Conservation (phyloP, 2,888 invertebrate genomes). For the Agrypnus murinus region DNA sequence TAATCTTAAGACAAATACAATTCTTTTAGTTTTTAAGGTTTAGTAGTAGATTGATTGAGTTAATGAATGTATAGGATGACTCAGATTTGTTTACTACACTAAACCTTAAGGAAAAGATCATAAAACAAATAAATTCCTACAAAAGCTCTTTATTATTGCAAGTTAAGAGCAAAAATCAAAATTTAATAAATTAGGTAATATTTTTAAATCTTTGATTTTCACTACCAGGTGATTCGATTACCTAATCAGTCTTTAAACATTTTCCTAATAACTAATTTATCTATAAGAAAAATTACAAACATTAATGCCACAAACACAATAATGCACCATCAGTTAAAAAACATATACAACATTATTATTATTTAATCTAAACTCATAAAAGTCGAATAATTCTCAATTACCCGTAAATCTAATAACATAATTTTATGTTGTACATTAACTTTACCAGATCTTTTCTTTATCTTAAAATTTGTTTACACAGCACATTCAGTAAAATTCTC, state of each 20-base stretch:
- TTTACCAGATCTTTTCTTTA: conserved; percentile 23
- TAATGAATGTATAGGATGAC: too few relatives aligned
- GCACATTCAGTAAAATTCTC: conserved; percentile 29
- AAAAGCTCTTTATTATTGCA: conserved; percentile 38
- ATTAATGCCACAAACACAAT: conserved; percentile 56
- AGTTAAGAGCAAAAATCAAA: conserved; percentile 39
- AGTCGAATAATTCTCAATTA: conserved; percentile 57
- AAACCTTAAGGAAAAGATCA: conserved; percentile 31
- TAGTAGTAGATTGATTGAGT: too few relatives aligned
- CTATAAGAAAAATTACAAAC: conserved; percentile 46
- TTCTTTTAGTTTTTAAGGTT: too few relatives aligned
- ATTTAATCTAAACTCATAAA: conserved; percentile 45
- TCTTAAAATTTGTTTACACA: conserved; percentile 21
- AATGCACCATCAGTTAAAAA: conserved; percentile 52
- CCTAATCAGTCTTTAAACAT: conserved; percentile 51
- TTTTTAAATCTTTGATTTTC: conserved; percentile 36
- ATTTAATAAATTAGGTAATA: conserved; percentile 31
- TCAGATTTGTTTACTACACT: conserved; percentile 12
- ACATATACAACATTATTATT: conserved; percentile 53
- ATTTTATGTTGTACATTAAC: conserved; percentile 22
- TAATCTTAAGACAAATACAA: conserved; percentile 17
- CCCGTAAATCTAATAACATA: conserved; percentile 45
- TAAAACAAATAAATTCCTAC: conserved; percentile 41
- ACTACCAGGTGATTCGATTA: conserved; percentile 33
- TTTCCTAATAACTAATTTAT: conserved; percentile 40